A percentile compares a stretch with the other conserved stretches of the same genome.
Evolutionary conservation across 2,888 invertebrate genomes (phyloP).

Genomic region (Philereme transversata): DNA sequence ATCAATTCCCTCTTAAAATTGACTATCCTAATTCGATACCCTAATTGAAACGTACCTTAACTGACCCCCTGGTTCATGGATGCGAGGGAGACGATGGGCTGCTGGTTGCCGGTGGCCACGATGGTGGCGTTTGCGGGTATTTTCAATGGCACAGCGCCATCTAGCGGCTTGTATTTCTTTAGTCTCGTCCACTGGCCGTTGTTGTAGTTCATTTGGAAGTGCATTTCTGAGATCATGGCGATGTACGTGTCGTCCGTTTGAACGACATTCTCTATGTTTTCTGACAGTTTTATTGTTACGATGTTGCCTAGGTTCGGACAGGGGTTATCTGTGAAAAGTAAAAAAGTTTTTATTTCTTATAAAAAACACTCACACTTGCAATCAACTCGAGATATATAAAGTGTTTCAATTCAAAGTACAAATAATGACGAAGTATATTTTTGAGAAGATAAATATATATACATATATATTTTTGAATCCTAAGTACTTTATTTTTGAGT

Average conservation of each 20-base stretch:
- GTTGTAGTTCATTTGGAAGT: slow-evolving; percentile 99
- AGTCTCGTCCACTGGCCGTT: slow-evolving; percentile 98
- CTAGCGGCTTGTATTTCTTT: slow-evolving; percentile 93
- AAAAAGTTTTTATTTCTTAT: background rate
- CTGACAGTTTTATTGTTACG: slow-evolving; percentile 97
- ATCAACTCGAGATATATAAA: too few relatives aligned
- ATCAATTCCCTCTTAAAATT: slow-evolving; percentile 16
- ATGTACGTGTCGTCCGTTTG: slow-evolving; percentile 93
- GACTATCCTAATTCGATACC: slow-evolving; percentile 22
- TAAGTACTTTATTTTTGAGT: too few relatives aligned
- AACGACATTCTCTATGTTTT: slow-evolving; percentile 93
- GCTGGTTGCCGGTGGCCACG: slow-evolving; percentile 70
- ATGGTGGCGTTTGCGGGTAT: slow-evolving; percentile 71
- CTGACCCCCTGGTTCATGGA: slow-evolving; percentile 68
- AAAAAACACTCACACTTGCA: too few relatives aligned
- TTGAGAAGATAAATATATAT: too few relatives aligned
- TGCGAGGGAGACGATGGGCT: slow-evolving; percentile 72
- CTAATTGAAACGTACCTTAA: slow-evolving; percentile 43
- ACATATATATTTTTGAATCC: too few relatives aligned
- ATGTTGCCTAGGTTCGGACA: slow-evolving; percentile 98
- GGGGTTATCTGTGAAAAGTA: slow-evolving; percentile 90
- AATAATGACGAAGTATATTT: too few relatives aligned
- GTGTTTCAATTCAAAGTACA: too few relatives aligned
- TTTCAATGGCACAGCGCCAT: slow-evolving; percentile 78
- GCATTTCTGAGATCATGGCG: slow-evolving; percentile 94